These are phyloP conservation scores for Pseudopleuronectes americanus DNA, from an alignment of 2,797 vertebrate species.

Conservation along the genomic window DNA sequence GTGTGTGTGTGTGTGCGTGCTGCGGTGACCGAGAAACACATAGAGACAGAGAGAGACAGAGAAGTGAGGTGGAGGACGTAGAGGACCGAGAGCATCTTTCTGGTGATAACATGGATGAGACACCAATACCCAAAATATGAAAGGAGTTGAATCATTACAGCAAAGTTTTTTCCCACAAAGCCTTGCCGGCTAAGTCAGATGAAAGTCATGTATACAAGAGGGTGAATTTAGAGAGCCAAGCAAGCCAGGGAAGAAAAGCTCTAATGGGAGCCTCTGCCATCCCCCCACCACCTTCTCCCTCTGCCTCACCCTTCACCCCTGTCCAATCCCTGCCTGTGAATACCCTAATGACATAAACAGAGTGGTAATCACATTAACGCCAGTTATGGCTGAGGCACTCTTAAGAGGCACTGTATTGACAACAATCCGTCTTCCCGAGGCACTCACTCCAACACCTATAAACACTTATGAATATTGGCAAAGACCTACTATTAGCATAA, in stretches of 20 bases:
- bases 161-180: not conserved
- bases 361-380: conserved; percentile 80
- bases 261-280: conserved; percentile 36
- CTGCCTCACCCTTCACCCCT: conserved; percentile 72
- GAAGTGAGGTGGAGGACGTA: conserved; percentile 40
- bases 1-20: conserved; percentile 30
- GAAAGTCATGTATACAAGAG: conserved; percentile 44
- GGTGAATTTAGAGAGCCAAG: conserved; percentile 23
- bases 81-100: conserved; percentile 61
- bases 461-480: conserved; percentile 85
- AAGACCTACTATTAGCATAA: conserved; percentile 80
- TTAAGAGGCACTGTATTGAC: conserved; percentile 76
- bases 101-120: conserved; percentile 5
- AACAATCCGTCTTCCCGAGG: conserved; percentile 65
- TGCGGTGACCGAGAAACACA: conserved; percentile 31
- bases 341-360: conserved; percentile 82
- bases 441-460: conserved; percentile 79
- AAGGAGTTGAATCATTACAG: conserved; percentile 13
- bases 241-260: not conserved
- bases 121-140: not conserved
- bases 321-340: conserved; percentile 77
- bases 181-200: conserved; percentile 33
- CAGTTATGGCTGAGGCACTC: conserved; percentile 67
- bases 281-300: conserved; percentile 37
- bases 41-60: conserved; percentile 48